Evolutionary conservation across 2,888 invertebrate species (phyloP), one percentile per base, ranked within the genome.

Genomic region (Ormia ochracea): DNA sequence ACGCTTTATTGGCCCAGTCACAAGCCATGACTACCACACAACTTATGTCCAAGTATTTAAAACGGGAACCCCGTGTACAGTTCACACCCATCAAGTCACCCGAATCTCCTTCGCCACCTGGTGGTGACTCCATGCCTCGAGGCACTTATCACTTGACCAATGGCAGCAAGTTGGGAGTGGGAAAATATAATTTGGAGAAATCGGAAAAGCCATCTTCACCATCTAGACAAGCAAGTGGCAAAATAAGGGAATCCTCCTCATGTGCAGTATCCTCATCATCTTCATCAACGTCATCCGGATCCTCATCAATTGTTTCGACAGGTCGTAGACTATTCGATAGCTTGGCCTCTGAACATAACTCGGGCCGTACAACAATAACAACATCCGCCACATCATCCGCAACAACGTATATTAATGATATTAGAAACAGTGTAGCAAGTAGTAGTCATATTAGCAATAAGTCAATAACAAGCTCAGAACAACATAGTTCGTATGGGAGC

Each of bases 11-110:
- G 73, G 89, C 89, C n/a, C 89, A 89, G 76, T 89, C 89, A 6
- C 88, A 89, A 82, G 88, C 89, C 33, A 88, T 89, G 89, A 88
- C 89, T 73, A 88, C 89, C 66, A 87, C 88, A 26, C 89, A 89
- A 76, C 84, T 89, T 52, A 88, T 89, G 88, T 89, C 89, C 4
- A 89, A 89, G 68, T 89, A 89, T 82, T 83, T 89, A 9, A 89
- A 89, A 74, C 85, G 89, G 7, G 89, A 89, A 68, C 89, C 89
- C n/a, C 85, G 89, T 10, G 88, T 89, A 3, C 87, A 89, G 56
- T 88, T 89, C 45, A 88, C 88, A 45, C 87, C 88, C 10, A 89
- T 87, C 50, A 87, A 87, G 82, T 88, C 89, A 9, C 88, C 89
- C 61, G 88, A 89, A 31, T 87, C 89, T 7, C 88, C 89, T 5